Base-by-base conservation (phyloP, 2,888 invertebrate species). In the Flabesymbios commensalis region DNA sequence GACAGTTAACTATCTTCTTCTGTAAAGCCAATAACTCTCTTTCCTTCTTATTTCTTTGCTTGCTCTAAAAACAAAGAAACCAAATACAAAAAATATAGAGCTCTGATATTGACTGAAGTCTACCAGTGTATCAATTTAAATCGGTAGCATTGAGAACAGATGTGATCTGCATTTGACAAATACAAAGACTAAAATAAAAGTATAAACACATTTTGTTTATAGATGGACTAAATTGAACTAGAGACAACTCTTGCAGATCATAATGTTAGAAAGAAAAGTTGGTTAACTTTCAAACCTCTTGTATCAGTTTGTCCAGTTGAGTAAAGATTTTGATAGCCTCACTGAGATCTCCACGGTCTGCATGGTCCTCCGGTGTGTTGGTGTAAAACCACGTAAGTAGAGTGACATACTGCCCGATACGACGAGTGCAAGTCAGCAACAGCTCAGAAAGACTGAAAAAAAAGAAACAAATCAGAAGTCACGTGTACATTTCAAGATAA, bases 361-460 rank as follows among this genome's bases (percentile, higher is more conserved):
- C 74, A 56, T 81, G 80, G 19, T 73, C 73, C 43, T 64, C 62
- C 0, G 80, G 77, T 2, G 80, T 80, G 67, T 78, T 74, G 3
- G 72, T 64, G 54, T 78, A 74, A 65, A 80, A 78, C 75, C 78
- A 78, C 22, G 71, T 74, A 49, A 81, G 65, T 42, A 81, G 67
- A 1, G 72, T 75, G n/a, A 77, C 74, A 66, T 78, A 80, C 59
- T 80, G 78, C 5, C 68, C 69, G 29, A 81, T 77, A 14, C 80
- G 65, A 17, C 71, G 63, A 1, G 73, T 69, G 2, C 80, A 78
- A 32, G 84, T 65, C 41, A 81, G 73, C 68, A 86, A 72, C 67
- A 84, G 80, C 57, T 85, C 80, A 22, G 75, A 83, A 67, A 70
- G 73, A 66, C 85, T 86, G 64, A 45, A 36, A 32, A 55, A 5